phyloP scores from a whole-genome alignment of 2,888 invertebrate species.

The Euplexia lucipara region DNA sequence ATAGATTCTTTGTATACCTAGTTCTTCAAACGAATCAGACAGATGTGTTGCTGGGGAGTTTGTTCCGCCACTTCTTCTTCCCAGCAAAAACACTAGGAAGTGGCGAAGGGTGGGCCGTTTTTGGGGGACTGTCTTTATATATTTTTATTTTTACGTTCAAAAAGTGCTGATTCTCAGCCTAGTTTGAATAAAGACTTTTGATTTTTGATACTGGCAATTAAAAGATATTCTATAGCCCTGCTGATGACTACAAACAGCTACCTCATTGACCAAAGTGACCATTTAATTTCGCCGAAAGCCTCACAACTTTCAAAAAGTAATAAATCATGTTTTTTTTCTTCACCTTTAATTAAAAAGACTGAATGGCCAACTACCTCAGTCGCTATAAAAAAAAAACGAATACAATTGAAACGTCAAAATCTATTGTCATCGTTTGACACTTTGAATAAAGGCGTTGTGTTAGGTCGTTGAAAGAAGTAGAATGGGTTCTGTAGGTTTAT shows the following conservation, averaged over 20 bases:
- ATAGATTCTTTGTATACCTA: no score
- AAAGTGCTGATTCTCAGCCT: no score
- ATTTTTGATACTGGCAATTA: not conserved
- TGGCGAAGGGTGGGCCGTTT: no score
- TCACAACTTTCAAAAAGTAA: constrained; percentile 24
- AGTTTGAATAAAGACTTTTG: no score
- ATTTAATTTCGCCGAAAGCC: constrained; percentile 7
- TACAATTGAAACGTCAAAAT: constrained; percentile 79
- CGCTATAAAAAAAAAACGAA: constrained; percentile 68
- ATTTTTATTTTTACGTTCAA: no score
- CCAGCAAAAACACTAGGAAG: no score
- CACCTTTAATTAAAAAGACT: constrained; percentile 57
- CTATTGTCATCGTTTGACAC: constrained; percentile 72
- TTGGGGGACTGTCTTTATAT: no score
- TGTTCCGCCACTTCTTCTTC: no score
- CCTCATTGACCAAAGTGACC: not conserved
- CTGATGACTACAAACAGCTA: no score
- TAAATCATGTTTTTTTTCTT: constrained; percentile 60
- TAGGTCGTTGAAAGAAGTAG: constrained; percentile 16
- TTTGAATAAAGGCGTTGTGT: constrained; percentile 23
- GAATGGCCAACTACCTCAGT: constrained; percentile 68
- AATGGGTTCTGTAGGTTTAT: constrained; percentile 39
- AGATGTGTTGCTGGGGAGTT: no score
- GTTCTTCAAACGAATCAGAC: no score
- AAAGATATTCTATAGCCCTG: no score